Base-by-base conservation (phyloP, 2,797 vertebrate genomes). In the Percopsis omiscomaycus region DNA sequence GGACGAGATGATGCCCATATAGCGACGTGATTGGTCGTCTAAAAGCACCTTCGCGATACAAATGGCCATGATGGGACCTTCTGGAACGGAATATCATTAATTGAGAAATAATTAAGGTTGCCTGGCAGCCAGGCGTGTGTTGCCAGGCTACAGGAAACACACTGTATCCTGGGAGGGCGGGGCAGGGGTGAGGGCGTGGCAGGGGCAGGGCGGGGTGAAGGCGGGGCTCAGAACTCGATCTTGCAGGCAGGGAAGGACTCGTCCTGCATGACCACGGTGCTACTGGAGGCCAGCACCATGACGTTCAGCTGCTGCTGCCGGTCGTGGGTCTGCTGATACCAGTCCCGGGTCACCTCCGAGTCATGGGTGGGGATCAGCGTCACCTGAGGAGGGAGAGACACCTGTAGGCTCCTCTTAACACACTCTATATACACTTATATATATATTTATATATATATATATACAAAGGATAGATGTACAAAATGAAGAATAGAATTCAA, bases 211-310 rank as follows among this genome's bases (percentile, higher is more conserved):
- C 8, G 12, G 14, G 12, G 14, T 1, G 22, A 22, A 1, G 22
- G 22, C 22, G 50, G 42, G 78, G 79, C 72, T 94, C 94, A 99
- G 89, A 99, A 99, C 88, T 99, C 98, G 1, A 99, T 99, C 93
- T 99, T 99, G 95, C 98, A 99, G 86, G 98, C 98, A 15, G 98
- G 95, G 83, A 99, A 99, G 61, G 97, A 98, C 84, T 99, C 98
- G 0, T 99, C 97, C 90, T 99, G 98, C 98, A 99, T 99, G 78
- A 99, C 98, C 10, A 99, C 98, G 0, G 97, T 99, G 91, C 97
- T 99, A 93, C 97, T 99, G 92, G 97, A 98, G 49, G 98, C 98
- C 90, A 99, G 87, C 55, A 99, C 98, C 93, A 99, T 95, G 88
- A 99, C 93, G 83, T 98, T 98, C 65, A 99, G 93, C 79, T 99